phyloP scores from a whole-genome alignment of 2,888 invertebrate species.

The Andrena dorsata region DNA sequence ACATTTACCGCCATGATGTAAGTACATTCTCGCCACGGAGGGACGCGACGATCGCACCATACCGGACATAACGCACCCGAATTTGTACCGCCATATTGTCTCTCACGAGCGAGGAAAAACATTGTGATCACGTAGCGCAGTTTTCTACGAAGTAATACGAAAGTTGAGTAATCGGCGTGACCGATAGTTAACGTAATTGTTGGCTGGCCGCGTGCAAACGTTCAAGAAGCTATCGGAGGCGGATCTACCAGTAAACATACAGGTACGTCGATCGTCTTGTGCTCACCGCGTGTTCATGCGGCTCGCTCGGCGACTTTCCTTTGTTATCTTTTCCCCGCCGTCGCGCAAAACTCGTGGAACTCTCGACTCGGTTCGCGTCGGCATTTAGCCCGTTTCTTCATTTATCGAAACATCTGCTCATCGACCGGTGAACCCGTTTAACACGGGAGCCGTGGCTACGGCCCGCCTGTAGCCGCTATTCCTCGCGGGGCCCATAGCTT shows the following conservation, averaged over 20 bases:
- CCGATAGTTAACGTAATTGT: neutral
- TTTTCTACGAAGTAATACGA: conserved; percentile 41
- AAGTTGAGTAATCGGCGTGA: conserved; percentile 50
- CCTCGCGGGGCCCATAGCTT: neutral
- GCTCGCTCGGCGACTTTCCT: conserved; percentile 66
- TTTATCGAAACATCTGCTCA: neutral
- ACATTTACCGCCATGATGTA: conserved; percentile 29
- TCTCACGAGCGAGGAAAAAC: conserved; percentile 88
- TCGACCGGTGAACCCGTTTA: neutral
- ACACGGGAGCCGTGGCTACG: neutral
- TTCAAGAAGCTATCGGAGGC: conserved; percentile 30
- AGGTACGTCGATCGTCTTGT: conserved; percentile 55
- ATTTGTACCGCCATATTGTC: conserved; percentile 88
- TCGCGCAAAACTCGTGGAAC: neutral
- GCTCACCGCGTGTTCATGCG: conserved; percentile 66
- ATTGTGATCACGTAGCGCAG: conserved; percentile 90
- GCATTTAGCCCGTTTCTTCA: neutral
- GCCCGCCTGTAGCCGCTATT: neutral
- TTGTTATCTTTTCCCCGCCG: conserved; percentile 55
- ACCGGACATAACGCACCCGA: conserved; percentile 74
- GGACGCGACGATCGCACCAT: conserved; percentile 54
- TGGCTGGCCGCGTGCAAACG: neutral
- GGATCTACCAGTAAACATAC: conserved; percentile 63
- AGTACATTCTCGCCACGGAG: neutral
- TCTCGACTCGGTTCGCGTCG: neutral